Evolutionary conservation across 1,140 invertebrate species (phyloP), one percentile per base, ranked within the genome.

Genomic region (Dolichoris vasculosae): DNA sequence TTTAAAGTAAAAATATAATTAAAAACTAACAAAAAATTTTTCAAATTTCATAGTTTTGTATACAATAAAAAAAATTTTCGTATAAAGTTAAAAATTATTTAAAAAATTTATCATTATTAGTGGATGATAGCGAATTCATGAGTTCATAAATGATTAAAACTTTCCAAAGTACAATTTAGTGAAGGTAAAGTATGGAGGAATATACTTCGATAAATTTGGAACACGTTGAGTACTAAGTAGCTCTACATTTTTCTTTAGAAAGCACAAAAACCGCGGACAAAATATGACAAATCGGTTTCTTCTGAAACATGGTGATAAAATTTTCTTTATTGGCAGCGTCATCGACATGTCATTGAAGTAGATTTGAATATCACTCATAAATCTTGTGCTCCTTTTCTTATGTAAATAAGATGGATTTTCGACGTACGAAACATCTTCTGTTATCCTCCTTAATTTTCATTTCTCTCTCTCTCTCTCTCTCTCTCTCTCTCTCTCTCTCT

Each of bases 371-470:
- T 77, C 26, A 20, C 86, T 88, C 88, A 90, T 91, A 91, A 90
- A 90, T 91, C 87, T 89, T 86, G 78, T 43, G 69, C 26, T 80
- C 79, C 89, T 88, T 89, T 90, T 90, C 88, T 90, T 87, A 89
- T 90, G 90, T 89, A 90, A 90, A 91, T 90, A 91, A 87, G 80
- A 86, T 83, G 85, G 75, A 86, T 88, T 84, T 88, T 84, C 38
- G 69, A 8, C 26, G 20, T 23, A 43, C 9, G 23, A 40, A 73
- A 73, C 2, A 73, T 73, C 11, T 26, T 73, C 38, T 43, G 23
- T 26, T 43, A 73, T 43, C 23, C 69, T 43, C 38, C 8, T 43
- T 43, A 59, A 59, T 35, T 55, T 35, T 11, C 30, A n/a, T 78
- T 51, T 86, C 35, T 77, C 35, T 20, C 63, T 69, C 69, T 51